Percentiles rank a stretch among this genome's conserved stretches.
Evolutionary conservation across 2,888 invertebrate genomes (phyloP).

Genomic region (Gortyna flavago): DNA sequence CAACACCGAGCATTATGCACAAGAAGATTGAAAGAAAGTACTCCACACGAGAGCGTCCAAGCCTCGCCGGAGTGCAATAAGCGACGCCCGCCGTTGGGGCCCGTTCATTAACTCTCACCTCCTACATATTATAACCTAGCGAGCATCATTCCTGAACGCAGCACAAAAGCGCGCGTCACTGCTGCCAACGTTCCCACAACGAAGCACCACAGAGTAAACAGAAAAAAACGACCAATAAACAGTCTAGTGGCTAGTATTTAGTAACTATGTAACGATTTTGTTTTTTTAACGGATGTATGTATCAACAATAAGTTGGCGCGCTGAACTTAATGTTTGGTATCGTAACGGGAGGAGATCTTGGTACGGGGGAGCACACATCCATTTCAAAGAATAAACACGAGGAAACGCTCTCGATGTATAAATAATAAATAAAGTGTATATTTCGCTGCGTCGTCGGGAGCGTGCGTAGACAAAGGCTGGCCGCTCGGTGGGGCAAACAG

Average conservation of each 20-base stretch:
- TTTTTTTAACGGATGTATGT: constrained; percentile 82
- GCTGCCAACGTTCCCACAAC: constrained; percentile 75
- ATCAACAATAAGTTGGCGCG: constrained; percentile 77
- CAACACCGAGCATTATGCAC: constrained; percentile 87
- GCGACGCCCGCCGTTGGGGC: constrained; percentile 84
- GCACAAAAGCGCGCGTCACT: constrained; percentile 75
- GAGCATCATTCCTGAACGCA: constrained; percentile 71
- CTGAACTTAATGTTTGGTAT: constrained; percentile 74
- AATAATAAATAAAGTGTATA: constrained; percentile 88
- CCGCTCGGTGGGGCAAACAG: constrained; percentile 82
- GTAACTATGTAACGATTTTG: constrained; percentile 75
- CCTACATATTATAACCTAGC: constrained; percentile 82
- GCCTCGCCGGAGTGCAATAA: constrained; percentile 86
- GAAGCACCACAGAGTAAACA: constrained; percentile 74
- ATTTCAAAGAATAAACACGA: constrained; percentile 88
- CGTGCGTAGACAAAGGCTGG: constrained; percentile 86
- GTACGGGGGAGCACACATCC: constrained; percentile 82
- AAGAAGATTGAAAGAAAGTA: constrained; percentile 88
- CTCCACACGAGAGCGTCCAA: constrained; percentile 87
- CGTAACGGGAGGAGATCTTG: constrained; percentile 72
- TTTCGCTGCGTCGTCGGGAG: constrained; percentile 84
- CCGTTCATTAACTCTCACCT: constrained; percentile 87
- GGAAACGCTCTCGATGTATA: constrained; percentile 87
- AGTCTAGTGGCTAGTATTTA: constrained; percentile 74
- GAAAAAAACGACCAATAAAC: constrained; percentile 79